Percentiles rank a stretch among this genome's conserved stretches.
phyloP scores from a whole-genome alignment of 2,113 vertebrate genomes.

The Callaeas wilsoni region DNA sequence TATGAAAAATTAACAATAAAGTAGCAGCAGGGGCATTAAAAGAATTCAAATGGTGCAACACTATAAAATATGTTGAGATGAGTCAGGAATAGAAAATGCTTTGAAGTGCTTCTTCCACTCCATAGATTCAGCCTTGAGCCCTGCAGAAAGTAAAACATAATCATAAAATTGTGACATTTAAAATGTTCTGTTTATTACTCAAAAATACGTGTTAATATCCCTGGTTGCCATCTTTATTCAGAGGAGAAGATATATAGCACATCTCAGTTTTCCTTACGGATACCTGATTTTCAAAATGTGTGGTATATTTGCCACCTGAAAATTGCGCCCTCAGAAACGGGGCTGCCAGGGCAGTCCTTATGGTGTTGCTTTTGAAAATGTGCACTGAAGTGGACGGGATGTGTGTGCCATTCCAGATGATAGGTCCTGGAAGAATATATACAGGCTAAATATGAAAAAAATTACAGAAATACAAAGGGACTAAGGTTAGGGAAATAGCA shows the following conservation, averaged over 20 bases:
- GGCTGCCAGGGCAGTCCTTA: not conserved
- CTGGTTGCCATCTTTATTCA: not conserved
- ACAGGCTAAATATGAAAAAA: not conserved
- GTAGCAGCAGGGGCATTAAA: not conserved
- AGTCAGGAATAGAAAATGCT: not conserved
- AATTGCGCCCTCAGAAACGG: not conserved
- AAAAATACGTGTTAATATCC: fast-evolving
- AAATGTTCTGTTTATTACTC: not conserved
- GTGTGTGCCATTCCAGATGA: not conserved
- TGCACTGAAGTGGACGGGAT: not conserved
- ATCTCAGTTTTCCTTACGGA: not conserved
- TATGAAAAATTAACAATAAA: slow-evolving; percentile 1
- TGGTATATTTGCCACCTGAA: not conserved
- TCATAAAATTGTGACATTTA: not conserved
- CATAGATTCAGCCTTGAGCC: not conserved
- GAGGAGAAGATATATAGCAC: not conserved
- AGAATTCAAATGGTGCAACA: not conserved
- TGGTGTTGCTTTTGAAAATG: not conserved
- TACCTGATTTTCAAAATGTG: not conserved
- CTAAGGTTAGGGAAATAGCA: not conserved
- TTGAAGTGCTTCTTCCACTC: not conserved
- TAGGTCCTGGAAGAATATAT: not conserved
- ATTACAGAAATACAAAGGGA: not conserved
- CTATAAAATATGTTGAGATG: not conserved
- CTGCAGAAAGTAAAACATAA: not conserved